Evolutionary conservation across 2,113 vertebrate genomes (phyloP), one percentile per base, ranked within the genome.

Genomic region (Jaculus jaculus): DNA sequence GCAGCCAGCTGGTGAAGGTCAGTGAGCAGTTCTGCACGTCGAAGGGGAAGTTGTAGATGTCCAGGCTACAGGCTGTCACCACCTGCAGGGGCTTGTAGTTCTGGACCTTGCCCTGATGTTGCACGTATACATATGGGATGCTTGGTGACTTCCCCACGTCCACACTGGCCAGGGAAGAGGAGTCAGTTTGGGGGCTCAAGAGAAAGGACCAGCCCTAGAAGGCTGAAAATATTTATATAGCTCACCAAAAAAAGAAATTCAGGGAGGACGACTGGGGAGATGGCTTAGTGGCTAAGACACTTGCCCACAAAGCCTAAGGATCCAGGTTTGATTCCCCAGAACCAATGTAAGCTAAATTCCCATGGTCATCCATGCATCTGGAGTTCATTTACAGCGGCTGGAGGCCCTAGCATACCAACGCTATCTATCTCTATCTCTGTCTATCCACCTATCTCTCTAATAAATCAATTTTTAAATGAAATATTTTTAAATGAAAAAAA

Each of bases 61-160:
- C 99, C 30, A 99, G 98, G 84, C 98, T 99, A 92, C 99, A 99
- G 87, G 99, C 99, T 0, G 99, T 99, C 93, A 99, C 99, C 92
- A 99, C 99, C 97, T 99, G 99, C 95, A 99, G 99, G 84, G 99
- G 99, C 88, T 99, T 99, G 96, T 99, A 99, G 98, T 99, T 99
- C 74, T 98, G 98, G 90, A 99, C 99, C 87, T 98, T 97, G 0
- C 99, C 99, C 0, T 98, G 88, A 39, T 99, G 97, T 30, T 94
- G 97, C 47, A 99, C 98, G 0, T 99, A 99, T 90, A 99, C 99
- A 0, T 99, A 99, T 0, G 99, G 99, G 18, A 99, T 99, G 0
- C 98, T 98, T 0, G 99, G 99, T 81, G 99, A 99, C 97, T 99
- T 99, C 7, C 99, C 99, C 32, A 99, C 99, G 0, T 99, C 99